Base-by-base conservation (phyloP, 2,888 invertebrate genomes). In the Tribolium freemani region DNA sequence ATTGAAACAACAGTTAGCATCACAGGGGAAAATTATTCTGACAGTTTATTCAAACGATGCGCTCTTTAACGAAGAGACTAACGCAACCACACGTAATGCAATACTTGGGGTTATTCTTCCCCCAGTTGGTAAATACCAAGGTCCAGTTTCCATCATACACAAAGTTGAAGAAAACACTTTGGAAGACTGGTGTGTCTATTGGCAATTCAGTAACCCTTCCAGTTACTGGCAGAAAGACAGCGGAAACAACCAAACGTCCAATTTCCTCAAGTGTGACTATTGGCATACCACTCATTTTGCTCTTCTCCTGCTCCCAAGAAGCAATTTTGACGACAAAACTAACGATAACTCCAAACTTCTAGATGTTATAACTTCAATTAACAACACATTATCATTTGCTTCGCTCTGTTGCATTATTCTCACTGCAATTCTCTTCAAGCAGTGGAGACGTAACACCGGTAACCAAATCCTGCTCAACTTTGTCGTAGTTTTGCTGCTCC, bases 361-460 rank as follows among this genome's bases (percentile, higher is more conserved):
- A 1, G 38, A 38, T 1, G 4, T 89, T 89, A 78, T 48, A 48
- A 13, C 48, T 13, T 10, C 48, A 11, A 48, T 11, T 10, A 48
- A 11, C 11, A 48, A 48, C 13, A 82, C 82, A 10, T 58, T 90
- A 0, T 90, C 90, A 0, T 79, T 89, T 0, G 75, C 89, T 11
- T 90, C 90, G 0, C 77, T 90, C 1, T 69, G 84, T 3, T 77
- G 88, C 13, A 88, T 91, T 2, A 86, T 87, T 0, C 64, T 90
- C 5, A 91, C 90, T 0, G 90, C 89, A 0, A 71, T 86, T 0
- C 66, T 90, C 16, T 92, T 91, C 81, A 87, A 89, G 75, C 88
- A 90, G 53, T 91, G 92, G 90, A 86, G 92, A 31, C 86, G 89
- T 77, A 83, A 84, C 73, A 83, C 82, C 4, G 86, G 86, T 5